Conservation (phyloP, 2,888 invertebrate genomes). For the Apamea sordens region DNA sequence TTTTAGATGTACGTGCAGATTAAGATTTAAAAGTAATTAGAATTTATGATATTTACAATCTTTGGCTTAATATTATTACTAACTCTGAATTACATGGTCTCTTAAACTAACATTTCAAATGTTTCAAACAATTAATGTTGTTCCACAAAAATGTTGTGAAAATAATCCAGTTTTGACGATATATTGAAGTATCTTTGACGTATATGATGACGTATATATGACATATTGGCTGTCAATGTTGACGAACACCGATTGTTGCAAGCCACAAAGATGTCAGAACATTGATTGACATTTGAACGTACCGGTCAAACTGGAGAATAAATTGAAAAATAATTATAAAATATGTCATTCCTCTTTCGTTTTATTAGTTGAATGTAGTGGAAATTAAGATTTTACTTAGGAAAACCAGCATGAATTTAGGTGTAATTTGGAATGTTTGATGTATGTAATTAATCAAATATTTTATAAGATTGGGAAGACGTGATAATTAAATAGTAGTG, state of each 20-base stretch:
- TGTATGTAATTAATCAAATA: neutral
- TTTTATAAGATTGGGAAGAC: slow-evolving; percentile 26
- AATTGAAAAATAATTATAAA: neutral
- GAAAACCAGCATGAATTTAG: neutral
- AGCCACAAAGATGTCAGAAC: neutral
- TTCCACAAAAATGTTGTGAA: neutral
- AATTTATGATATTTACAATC: slow-evolving; percentile 29
- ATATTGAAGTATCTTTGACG: neutral
- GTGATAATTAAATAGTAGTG: slow-evolving; percentile 8
- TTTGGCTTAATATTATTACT: neutral
- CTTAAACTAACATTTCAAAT: neutral
- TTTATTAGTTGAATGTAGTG: too few relatives aligned
- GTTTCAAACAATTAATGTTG: neutral
- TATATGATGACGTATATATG: too few relatives aligned
- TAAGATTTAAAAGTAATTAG: slow-evolving; percentile 17
- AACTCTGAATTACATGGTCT: slow-evolving; percentile 5
- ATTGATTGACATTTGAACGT: neutral
- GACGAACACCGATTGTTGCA: neutral
- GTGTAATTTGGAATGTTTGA: neutral
- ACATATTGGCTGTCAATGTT: neutral
- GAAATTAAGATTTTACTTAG: neutral
- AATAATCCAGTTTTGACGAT: neutral
- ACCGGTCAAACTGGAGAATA: neutral
- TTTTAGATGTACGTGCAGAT: slow-evolving; percentile 19
- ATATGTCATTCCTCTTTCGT: neutral